Conservation (phyloP, 2,797 vertebrate species). For the Neostethus bicornis region DNA sequence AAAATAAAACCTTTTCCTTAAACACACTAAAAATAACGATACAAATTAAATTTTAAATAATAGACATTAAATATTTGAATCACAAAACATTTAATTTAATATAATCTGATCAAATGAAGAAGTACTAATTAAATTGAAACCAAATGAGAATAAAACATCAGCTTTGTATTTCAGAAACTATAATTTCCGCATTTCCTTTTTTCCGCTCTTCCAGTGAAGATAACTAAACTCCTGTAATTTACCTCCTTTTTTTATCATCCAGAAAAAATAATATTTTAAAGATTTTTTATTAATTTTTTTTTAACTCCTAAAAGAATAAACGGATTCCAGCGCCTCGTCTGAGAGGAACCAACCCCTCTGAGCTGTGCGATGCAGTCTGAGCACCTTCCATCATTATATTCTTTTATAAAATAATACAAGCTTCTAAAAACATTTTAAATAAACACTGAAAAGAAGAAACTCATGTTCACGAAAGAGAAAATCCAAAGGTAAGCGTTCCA, state of each 20-base stretch:
- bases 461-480: slow-evolving; percentile 58
- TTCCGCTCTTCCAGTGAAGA: background rate
- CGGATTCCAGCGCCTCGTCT: slow-evolving; percentile 38
- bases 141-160: background rate
- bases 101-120: background rate
- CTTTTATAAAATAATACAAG: slow-evolving; percentile 1
- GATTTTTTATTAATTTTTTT: background rate
- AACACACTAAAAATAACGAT: background rate
- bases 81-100: no score
- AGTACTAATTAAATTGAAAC: background rate
- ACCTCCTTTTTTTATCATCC: no score
- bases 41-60: no score
- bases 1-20: accelerated
- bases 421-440: background rate
- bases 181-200: no score
- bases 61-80: no score
- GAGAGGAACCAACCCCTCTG: slow-evolving; percentile 57
- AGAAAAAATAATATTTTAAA: background rate
- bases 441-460: slow-evolving; percentile 18
- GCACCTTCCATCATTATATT: slow-evolving; percentile 12
- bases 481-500: slow-evolving; percentile 63
- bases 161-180: no score
- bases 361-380: slow-evolving; percentile 45
- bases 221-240: no score
- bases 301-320: slow-evolving; percentile 39